Evolutionary conservation across 1,140 invertebrate species (phyloP).

Genomic region (Heliconius congener): DNA sequence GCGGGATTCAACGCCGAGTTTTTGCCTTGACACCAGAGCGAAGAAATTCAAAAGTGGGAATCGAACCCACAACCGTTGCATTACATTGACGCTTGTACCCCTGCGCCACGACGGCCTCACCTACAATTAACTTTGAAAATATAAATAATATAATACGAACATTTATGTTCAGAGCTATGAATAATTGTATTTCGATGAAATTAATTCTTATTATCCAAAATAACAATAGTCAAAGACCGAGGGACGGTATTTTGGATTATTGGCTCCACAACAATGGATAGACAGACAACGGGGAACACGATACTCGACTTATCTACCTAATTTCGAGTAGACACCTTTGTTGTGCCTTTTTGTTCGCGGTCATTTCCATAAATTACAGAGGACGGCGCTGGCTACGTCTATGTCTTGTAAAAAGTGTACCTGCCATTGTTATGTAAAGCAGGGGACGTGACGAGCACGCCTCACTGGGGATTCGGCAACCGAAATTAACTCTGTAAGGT

Average conservation of each 20-base stretch:
- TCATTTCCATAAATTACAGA: constrained; percentile 79
- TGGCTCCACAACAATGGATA: constrained; percentile 54
- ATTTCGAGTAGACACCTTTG: constrained; percentile 80
- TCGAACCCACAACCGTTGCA: too few relatives aligned
- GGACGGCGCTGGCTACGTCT: constrained; percentile 56
- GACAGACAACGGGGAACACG: constrained; percentile 73
- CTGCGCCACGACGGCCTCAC: too few relatives aligned
- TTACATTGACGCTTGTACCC: not conserved
- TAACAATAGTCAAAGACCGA: constrained; percentile 44
- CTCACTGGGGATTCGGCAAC: constrained; percentile 58
- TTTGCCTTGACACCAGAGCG: too few relatives aligned
- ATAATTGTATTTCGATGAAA: constrained; percentile 25
- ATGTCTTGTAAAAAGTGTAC: constrained; percentile 63
- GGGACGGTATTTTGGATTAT: constrained; percentile 70
- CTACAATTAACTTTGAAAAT: not conserved
- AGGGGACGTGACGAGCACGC: constrained; percentile 62
- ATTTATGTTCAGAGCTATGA: not conserved
- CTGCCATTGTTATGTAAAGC: constrained; percentile 76
- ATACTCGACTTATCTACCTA: constrained; percentile 74
- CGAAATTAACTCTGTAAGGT: constrained; percentile 38
- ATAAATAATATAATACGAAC: not conserved
- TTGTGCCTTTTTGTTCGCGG: constrained; percentile 75
- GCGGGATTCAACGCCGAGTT: too few relatives aligned
- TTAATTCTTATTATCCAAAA: constrained; percentile 43
- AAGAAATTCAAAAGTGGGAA: too few relatives aligned